Evolutionary conservation across 2,888 invertebrate species (phyloP).

Genomic region (Noctua pronuba): DNA sequence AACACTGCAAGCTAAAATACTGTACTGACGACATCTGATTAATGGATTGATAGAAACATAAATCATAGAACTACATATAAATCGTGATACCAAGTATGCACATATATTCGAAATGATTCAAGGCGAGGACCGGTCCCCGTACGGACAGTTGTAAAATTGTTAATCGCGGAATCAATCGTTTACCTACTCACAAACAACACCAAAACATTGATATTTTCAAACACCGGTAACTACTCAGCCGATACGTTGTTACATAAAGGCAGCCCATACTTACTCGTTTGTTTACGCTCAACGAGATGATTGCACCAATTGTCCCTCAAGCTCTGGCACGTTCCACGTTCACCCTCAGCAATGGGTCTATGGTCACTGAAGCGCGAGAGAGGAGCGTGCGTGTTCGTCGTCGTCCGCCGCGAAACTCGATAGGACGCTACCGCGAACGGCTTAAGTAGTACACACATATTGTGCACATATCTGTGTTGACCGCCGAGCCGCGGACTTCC

Average conservation of each 20-base stretch:
- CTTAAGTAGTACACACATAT: conserved; percentile 69
- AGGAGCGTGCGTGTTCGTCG: conserved; percentile 76
- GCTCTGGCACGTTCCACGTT: conserved; percentile 86
- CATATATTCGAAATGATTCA: conserved; percentile 18
- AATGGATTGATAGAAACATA: conserved; percentile 5
- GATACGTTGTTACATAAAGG: conserved; percentile 79
- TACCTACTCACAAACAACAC: conserved; percentile 45
- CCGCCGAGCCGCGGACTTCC: conserved; percentile 55
- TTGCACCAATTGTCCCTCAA: conserved; percentile 85
- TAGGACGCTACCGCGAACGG: conserved; percentile 72
- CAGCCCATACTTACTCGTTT: conserved; percentile 86
- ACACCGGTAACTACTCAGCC: conserved; percentile 53
- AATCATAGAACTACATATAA: conserved; percentile 2
- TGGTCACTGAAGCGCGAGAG: conserved; percentile 67
- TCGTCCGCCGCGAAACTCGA: conserved; percentile 82
- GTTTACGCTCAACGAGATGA: conserved; percentile 89
- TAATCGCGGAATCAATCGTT: conserved; percentile 46
- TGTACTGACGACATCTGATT: not conserved
- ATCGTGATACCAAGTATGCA: not conserved
- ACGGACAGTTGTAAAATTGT: conserved; percentile 59
- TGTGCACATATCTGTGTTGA: conserved; percentile 59
- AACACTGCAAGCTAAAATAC: not conserved
- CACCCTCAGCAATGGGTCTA: conserved; percentile 65
- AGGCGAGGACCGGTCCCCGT: conserved; percentile 46
- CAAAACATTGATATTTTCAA: conserved; percentile 61